phyloP scores from a whole-genome alignment of 1,140 invertebrate species.

The Coelopa frigida region DNA sequence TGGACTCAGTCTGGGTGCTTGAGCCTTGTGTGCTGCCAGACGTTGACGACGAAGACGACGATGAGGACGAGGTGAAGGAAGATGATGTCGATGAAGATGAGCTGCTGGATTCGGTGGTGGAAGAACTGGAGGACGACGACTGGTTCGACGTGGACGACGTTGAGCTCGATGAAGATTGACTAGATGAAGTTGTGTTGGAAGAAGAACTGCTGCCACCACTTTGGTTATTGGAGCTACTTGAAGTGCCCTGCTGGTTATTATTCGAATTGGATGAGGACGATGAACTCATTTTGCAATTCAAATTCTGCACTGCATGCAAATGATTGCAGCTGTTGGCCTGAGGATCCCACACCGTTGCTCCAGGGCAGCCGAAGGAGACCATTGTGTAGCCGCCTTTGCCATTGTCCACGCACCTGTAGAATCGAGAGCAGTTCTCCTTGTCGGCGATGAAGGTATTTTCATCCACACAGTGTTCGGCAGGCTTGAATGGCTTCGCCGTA shows the following conservation, averaged over 20 bases:
- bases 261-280: background rate
- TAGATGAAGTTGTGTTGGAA: constrained; percentile 18
- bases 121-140: background rate
- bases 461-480: constrained; percentile 36
- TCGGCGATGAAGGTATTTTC: constrained; percentile 55
- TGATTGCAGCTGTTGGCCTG: constrained; percentile 55
- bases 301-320: constrained; percentile 47
- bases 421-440: constrained; percentile 56
- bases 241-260: background rate
- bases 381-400: constrained; percentile 50
- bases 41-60: constrained; percentile 3
- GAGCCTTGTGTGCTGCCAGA: constrained; percentile 6
- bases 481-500: constrained; percentile 31
- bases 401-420: constrained; percentile 59
- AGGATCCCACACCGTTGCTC: constrained; percentile 59
- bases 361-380: constrained; percentile 58
- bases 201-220: constrained; percentile 23
- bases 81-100: background rate
- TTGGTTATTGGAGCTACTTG: constrained; percentile 17
- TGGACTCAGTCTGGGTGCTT: no score
- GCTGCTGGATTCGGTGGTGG: background rate
- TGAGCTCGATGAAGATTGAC: constrained; percentile 11
- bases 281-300: constrained; percentile 35
- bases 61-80: background rate
- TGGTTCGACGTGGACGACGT: background rate